Evolutionary conservation across 1,140 invertebrate species (phyloP).

Genomic region (Maniola jurtina): DNA sequence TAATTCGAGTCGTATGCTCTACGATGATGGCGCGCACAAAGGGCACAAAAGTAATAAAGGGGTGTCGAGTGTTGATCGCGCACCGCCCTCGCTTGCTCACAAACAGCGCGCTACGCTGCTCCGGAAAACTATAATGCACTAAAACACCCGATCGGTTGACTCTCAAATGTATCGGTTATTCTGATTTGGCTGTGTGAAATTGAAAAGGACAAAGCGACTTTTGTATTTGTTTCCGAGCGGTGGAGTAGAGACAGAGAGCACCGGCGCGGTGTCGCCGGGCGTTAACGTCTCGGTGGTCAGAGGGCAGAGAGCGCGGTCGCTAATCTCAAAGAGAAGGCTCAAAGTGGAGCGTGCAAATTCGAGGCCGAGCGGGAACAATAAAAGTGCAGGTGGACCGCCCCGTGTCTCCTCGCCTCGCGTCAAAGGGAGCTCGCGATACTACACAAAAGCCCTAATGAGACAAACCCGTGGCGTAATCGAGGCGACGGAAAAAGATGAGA

Average conservation of each 20-base stretch:
- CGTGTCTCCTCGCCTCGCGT: constrained; percentile 53
- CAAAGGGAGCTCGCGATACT: constrained; percentile 71
- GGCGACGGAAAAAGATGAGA: constrained; percentile 78
- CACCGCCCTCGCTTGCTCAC: constrained; percentile 38
- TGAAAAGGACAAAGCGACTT: not conserved
- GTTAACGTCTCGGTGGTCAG: constrained; percentile 51
- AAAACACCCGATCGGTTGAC: constrained; percentile 21
- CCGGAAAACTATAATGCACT: constrained; percentile 39
- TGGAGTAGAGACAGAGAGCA: not conserved
- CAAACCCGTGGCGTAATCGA: constrained; percentile 77
- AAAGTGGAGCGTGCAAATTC: constrained; percentile 75
- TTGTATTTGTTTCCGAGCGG: not conserved
- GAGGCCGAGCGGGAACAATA: constrained; percentile 69
- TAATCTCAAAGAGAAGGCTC: constrained; percentile 68
- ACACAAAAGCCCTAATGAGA: constrained; percentile 78
- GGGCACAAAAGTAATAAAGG: constrained; percentile 72
- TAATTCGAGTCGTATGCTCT: constrained; percentile 66
- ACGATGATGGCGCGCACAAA: constrained; percentile 65
- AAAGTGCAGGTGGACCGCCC: constrained; percentile 72
- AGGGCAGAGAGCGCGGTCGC: constrained; percentile 52
- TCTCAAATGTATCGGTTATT: constrained; percentile 3
- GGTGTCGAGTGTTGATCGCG: constrained; percentile 63
- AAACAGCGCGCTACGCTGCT: constrained; percentile 33
- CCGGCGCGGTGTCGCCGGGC: constrained; percentile 15
- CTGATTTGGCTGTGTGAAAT: constrained; percentile 1